phyloP scores from a whole-genome alignment of 2,113 vertebrate species.

The Platysternon megacephalum region DNA sequence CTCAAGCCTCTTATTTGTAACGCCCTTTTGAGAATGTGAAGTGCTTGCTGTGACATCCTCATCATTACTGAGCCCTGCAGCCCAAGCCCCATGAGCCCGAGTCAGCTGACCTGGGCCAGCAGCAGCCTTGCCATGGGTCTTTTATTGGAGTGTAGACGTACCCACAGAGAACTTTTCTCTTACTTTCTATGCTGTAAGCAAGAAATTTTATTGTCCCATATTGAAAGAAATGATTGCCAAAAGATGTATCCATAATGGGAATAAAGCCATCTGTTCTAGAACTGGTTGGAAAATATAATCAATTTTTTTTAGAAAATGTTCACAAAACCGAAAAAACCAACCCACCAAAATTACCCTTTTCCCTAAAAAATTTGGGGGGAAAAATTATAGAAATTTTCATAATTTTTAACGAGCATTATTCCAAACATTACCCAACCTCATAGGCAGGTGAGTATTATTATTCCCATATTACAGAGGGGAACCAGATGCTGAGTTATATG shows the following conservation, averaged over 20 bases:
- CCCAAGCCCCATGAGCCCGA: too few species aligned
- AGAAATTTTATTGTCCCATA: constrained; percentile 16
- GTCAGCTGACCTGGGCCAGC: rapidly evolving
- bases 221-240: not conserved
- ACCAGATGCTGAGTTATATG: not conserved
- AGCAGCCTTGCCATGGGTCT: constrained; percentile 10
- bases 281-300: not conserved
- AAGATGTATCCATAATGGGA: not conserved
- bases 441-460: not conserved
- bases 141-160: not conserved
- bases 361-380: not conserved
- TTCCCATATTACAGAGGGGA: not conserved
- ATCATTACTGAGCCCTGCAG: not conserved
- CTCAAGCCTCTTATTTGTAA: not conserved
- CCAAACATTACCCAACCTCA: not conserved
- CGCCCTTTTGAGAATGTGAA: not conserved
- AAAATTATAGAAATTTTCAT: not conserved
- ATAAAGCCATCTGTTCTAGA: not conserved
- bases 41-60: not conserved
- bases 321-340: not conserved
- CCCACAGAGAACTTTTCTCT: constrained; percentile 1
- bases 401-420: not conserved
- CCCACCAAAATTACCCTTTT: not conserved
- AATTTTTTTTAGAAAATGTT: not conserved
- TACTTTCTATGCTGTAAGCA: not conserved